Evolutionary conservation across 2,113 vertebrate species (phyloP).

Genomic region (Sarotherodon lohbergeri): DNA sequence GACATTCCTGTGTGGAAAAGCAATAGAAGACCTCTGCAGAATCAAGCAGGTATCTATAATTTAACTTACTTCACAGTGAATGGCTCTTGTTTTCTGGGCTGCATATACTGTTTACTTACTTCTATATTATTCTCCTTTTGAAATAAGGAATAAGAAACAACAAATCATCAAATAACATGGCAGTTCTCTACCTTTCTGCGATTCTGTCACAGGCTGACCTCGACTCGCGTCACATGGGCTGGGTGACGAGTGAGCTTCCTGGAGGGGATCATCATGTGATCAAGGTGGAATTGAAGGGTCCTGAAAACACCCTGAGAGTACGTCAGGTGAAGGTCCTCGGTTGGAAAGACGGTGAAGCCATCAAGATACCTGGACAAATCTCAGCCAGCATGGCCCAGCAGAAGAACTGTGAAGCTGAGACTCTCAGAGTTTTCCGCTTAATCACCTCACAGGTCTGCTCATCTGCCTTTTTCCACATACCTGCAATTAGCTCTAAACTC

Average conservation of each 20-base stretch:
- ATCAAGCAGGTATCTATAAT: constrained; percentile 87
- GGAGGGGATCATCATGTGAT: constrained; percentile 93
- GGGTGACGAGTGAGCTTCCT: constrained; percentile 96
- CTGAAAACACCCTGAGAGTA: constrained; percentile 95
- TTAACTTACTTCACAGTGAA: neutral
- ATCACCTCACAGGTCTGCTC: constrained; percentile 91
- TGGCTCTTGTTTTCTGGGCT: neutral
- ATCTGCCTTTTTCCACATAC: neutral
- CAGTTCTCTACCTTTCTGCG: neutral
- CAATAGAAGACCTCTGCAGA: constrained; percentile 94
- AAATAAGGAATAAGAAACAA: neutral
- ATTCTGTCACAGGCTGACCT: constrained; percentile 81
- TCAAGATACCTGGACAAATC: constrained; percentile 93
- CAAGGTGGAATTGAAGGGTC: constrained; percentile 96
- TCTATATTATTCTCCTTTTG: neutral
- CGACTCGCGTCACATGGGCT: constrained; percentile 97
- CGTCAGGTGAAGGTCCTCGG: constrained; percentile 97
- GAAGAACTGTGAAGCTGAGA: constrained; percentile 96
- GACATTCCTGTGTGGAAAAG: constrained; percentile 93
- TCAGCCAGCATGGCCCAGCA: constrained; percentile 95
- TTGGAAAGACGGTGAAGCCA: constrained; percentile 96
- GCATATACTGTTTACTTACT: neutral
- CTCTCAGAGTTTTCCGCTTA: constrained; percentile 90
- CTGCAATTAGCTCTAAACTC: neutral
- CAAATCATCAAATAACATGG: neutral